phyloP scores from a whole-genome alignment of 1,140 invertebrate genomes.

The Dinoponera quadriceps region DNA sequence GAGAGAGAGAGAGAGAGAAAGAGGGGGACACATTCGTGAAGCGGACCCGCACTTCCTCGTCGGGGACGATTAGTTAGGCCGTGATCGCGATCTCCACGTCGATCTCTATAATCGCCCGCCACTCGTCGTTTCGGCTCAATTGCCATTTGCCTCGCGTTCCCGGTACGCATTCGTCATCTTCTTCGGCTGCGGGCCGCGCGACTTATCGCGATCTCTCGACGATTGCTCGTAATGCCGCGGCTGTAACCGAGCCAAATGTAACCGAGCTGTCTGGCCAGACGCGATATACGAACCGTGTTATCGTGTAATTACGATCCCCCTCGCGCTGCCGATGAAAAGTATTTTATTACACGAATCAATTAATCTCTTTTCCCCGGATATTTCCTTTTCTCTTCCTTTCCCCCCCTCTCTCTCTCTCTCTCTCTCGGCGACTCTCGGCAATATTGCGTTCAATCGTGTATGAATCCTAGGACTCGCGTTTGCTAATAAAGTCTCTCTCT shows the following conservation, averaged over 20 bases:
- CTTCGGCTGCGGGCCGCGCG: not conserved
- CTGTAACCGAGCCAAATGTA: not conserved
- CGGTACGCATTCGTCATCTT: not conserved
- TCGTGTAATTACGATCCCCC: not conserved
- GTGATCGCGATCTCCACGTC: slow-evolving; percentile 8
- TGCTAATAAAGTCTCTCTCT: too few species aligned
- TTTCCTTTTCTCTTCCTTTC: not conserved
- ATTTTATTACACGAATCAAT: not conserved
- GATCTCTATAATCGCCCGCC: not conserved
- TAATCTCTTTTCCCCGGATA: not conserved
- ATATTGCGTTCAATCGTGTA: too few species aligned
- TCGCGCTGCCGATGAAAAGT: not conserved
- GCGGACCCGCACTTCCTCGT: not conserved
- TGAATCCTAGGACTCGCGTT: too few species aligned
- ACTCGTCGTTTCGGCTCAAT: not conserved
- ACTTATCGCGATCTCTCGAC: too few species aligned
- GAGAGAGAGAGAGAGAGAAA: too few species aligned
- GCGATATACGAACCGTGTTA: not conserved
- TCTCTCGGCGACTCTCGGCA: too few species aligned
- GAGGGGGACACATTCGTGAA: too few species aligned
- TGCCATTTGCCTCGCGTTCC: not conserved
- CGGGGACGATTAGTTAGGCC: slow-evolving; percentile 9
- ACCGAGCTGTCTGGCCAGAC: not conserved
- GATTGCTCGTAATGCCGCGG: slow-evolving; percentile 5
- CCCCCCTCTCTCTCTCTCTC: not conserved